Percentiles rank a stretch among this genome's conserved stretches.
phyloP scores from a whole-genome alignment of 2,797 vertebrate species.

The Sebastes jordani region DNA sequence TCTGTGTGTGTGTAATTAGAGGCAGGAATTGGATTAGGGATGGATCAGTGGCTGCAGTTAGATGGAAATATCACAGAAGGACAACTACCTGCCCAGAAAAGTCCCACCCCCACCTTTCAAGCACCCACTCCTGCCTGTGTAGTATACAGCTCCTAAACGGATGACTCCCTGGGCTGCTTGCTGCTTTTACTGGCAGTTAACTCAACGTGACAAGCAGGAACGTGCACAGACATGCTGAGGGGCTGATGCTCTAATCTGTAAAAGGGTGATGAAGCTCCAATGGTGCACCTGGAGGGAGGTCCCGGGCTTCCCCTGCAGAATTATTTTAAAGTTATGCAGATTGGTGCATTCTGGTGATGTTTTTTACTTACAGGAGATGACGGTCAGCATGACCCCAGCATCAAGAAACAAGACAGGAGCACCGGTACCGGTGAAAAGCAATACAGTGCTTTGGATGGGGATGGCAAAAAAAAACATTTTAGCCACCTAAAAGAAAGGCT shows the following conservation, averaged over 20 bases:
- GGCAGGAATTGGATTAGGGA: constrained; percentile 76
- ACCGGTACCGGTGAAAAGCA: no score
- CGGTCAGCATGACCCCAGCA: no score
- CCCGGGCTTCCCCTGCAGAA: neutral
- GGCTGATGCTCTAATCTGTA: neutral
- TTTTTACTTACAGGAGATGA: neutral
- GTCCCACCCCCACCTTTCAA: constrained; percentile 14
- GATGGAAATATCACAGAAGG: constrained; percentile 66
- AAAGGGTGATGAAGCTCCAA: neutral
- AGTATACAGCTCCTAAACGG: neutral
- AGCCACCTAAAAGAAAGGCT: no score
- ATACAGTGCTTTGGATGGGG: no score
- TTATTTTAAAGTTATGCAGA: neutral
- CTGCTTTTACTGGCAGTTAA: constrained; percentile 14
- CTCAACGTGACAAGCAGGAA: neutral
- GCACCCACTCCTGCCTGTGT: neutral
- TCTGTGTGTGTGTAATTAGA: constrained; percentile 59
- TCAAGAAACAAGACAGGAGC: no score
- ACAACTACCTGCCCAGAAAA: constrained; percentile 51
- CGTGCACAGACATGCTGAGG: neutral
- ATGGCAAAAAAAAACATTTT: no score
- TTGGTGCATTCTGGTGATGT: neutral
- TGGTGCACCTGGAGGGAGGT: neutral
- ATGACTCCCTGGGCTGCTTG: constrained; percentile 1
- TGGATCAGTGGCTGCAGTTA: constrained; percentile 64